Evolutionary conservation across 1,140 invertebrate genomes (phyloP), one percentile per base, ranked within the genome.

Genomic region (Drosophila triauraria): DNA sequence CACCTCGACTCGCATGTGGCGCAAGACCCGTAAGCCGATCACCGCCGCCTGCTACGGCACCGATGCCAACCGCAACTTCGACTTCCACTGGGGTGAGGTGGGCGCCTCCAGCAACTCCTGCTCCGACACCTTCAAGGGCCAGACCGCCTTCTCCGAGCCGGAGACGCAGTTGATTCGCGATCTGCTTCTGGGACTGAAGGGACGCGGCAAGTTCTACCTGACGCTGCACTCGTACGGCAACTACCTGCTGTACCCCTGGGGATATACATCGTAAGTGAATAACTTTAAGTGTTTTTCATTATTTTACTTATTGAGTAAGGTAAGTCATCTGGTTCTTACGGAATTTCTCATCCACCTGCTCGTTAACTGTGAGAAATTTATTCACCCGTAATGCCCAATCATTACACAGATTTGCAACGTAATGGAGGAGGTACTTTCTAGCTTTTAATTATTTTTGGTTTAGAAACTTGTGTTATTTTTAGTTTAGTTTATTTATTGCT

Each of bases 221-320:
- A 95, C 96, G 0, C 87, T 97, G 15, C 96, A 97, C 76, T 95
- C 95, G 38, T 95, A 94, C 72, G 95, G 95, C 61, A 94, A 95
- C 81, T 95, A 95, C 82, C 92, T 96, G 72, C 83, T 97, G 13
- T 96, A 96, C 75, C 96, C 96, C 23, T 97, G 95, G 95, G 96
- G 96, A 40, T 96, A 94, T 77, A 96, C 95, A 27, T 82, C 78
- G 92, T 93, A 58, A 91, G 91, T 87, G 48, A 2, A 4, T 2
- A 54, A 13, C 30, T 0, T 4, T 12, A 2, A 9, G 7, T 15
- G 15, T 3, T 5, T 3, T 12, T 30, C 27, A 10, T 40, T 40
- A 40, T 15, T 15, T 40, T 15, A 4, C 15, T 48, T 9, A 27
- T n/a, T 25, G 7, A 25, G 12, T 47, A 15, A 8, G 1, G 12